Evolutionary conservation across 1,140 invertebrate species (phyloP), one percentile per base, ranked within the genome.

Genomic region (Panulirus ornatus): DNA sequence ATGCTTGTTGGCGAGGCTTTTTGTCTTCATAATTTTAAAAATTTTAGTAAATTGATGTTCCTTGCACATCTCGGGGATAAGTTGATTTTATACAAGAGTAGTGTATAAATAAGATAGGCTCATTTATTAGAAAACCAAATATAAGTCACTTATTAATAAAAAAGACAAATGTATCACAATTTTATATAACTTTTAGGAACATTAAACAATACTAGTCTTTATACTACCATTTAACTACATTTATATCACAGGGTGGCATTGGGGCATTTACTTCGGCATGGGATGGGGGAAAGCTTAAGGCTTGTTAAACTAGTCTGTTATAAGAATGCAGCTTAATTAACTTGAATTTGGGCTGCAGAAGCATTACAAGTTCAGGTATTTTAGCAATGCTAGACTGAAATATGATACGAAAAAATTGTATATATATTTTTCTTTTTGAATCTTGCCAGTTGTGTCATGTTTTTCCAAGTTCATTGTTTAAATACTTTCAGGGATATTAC

Each of bases 51-150:
- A 30, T 66, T 0, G n/a, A 66, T 66, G 58, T 66, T 66, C 58
- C 58, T 66, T 66, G 58, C 58, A 66, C n/a, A 66, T 66, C 58
- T 66, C 58, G 58, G 58, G 58, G 58, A 66, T 66, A 30, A 66
- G 58, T 66, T 66, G 58, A 66, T 66, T 66, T 66, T 66, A 66
- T 66, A 66, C 58, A 66, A 30, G 9, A 30, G 54, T 66, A 30
- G 58, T 66, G 58, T 66, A 66, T 66, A 66, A 66, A 66, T 30
- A 58, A 1, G n/a, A 22, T 66, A 66, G n/a, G n/a, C 27, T 8
- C 58, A 66, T n/a, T 66, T 30, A 66, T 66, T 66, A 66, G 54
- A 22, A 58, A 5, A 66, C n/a, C n/a, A 63, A 6, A 27, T 27
- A 6, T 6, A 30, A 66, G 30, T 66, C 30, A 16, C 6, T 30